Percentiles rank a stretch among this genome's conserved stretches.
phyloP scores from a whole-genome alignment of 2,113 vertebrate species.

The Ciconia boyciana region DNA sequence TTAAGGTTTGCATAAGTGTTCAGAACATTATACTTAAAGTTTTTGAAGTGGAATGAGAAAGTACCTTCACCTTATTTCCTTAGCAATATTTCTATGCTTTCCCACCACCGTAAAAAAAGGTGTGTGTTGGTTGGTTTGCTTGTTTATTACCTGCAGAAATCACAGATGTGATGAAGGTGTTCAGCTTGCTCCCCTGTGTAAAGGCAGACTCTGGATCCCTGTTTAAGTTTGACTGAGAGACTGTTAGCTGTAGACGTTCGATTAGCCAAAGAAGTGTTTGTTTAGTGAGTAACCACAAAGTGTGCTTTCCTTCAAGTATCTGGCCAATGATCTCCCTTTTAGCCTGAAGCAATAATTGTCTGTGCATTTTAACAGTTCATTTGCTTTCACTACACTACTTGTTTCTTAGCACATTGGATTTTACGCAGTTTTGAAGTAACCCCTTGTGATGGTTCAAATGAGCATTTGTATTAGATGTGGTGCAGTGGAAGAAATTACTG shows the following conservation, averaged over 20 bases:
- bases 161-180: background rate
- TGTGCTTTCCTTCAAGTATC: background rate
- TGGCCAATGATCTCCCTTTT: slow-evolving; percentile 5
- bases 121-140: background rate
- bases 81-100: background rate
- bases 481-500: background rate
- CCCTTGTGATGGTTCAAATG: background rate
- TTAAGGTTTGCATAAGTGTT: background rate
- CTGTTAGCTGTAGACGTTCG: background rate
- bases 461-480: background rate
- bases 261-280: background rate
- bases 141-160: background rate
- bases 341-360: slow-evolving; percentile 25
- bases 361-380: slow-evolving; percentile 45
- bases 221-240: background rate
- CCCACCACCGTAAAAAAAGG: background rate
- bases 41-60: background rate
- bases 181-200: background rate
- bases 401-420: slow-evolving; percentile 21
- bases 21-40: background rate
- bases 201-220: background rate
- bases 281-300: background rate
- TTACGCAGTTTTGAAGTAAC: background rate
- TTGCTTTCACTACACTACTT: slow-evolving; percentile 21
- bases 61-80: background rate